phyloP scores from a whole-genome alignment of 2,888 invertebrate genomes.

The Creontiades dilutus region DNA sequence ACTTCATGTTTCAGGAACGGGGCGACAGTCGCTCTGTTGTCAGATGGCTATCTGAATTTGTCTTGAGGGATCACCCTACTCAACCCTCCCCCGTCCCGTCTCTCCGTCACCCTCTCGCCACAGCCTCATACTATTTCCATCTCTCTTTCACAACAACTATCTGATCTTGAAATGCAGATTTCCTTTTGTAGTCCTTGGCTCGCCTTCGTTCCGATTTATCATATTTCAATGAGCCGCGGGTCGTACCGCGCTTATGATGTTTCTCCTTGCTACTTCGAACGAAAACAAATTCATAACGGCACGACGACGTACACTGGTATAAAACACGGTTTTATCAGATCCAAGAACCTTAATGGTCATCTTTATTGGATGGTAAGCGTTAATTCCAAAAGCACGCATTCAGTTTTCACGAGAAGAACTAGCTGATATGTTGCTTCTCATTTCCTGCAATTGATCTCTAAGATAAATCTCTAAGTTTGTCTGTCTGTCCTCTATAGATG shows the following conservation, averaged over 20 bases:
- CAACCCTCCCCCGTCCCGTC: not conserved
- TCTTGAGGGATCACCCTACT: constrained; percentile 15
- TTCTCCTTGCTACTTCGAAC: not conserved
- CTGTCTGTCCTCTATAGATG: too few relatives aligned
- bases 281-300: not conserved
- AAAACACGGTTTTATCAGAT: too few relatives aligned
- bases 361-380: too few relatives aligned
- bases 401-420: too few relatives aligned
- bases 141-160: not conserved
- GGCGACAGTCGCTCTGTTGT: constrained; percentile 36
- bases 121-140: not conserved
- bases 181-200: constrained; percentile 21
- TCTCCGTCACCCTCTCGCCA: not conserved
- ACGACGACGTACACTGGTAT: too few relatives aligned
- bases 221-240: not conserved
- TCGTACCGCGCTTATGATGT: constrained; percentile 23
- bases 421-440: too few relatives aligned
- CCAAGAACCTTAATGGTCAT: too few relatives aligned
- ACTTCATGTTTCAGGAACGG: constrained; percentile 32
- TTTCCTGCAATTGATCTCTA: too few relatives aligned
- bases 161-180: constrained; percentile 39
- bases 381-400: too few relatives aligned
- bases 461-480: too few relatives aligned
- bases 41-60: constrained; percentile 32
- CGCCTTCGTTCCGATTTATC: constrained; percentile 33